Percentiles rank a stretch among this genome's conserved stretches.
phyloP scores from a whole-genome alignment of 2,797 vertebrate species.

The Miichthys miiuy region DNA sequence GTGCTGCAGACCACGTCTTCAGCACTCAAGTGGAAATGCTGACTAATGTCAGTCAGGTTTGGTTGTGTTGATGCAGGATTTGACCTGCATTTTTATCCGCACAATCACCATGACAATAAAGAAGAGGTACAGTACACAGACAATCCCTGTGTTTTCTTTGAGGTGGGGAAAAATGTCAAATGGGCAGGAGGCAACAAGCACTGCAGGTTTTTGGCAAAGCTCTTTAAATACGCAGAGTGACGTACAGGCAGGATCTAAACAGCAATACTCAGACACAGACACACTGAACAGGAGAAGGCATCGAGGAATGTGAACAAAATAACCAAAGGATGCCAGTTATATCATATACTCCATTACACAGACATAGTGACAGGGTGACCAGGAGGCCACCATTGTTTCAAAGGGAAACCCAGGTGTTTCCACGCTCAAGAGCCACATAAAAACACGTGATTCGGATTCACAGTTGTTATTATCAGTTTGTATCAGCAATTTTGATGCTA shows the following conservation, averaged over 20 bases:
- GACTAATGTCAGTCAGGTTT: constrained; percentile 19
- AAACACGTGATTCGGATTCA: not conserved
- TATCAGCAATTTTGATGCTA: not conserved
- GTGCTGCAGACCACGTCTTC: not conserved
- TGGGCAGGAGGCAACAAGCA: constrained; percentile 60
- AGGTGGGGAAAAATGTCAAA: constrained; percentile 19
- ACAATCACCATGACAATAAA: constrained; percentile 17
- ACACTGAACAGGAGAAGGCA: constrained; percentile 33
- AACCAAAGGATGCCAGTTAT: constrained; percentile 41
- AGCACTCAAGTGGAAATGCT: not conserved
- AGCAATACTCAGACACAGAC: not conserved
- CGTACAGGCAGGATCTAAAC: constrained; percentile 10
- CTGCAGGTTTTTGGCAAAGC: constrained; percentile 10
- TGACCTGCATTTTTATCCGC: constrained; percentile 11
- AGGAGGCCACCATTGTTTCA: constrained; percentile 69
- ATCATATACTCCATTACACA: constrained; percentile 25
- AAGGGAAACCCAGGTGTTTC: constrained; percentile 78
- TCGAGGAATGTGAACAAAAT: constrained; percentile 65
- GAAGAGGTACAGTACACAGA: not conserved
- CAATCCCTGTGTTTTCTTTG: constrained; percentile 28
- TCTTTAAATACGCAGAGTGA: not conserved
- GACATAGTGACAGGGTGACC: constrained; percentile 44
- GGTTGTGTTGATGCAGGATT: constrained; percentile 45
- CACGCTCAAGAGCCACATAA: constrained; percentile 31
- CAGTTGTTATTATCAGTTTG: not conserved